Evolutionary conservation across 37 sponge, comb jelly and placozoan species (phyloP).

Genomic region (Hormiphora californensis): DNA sequence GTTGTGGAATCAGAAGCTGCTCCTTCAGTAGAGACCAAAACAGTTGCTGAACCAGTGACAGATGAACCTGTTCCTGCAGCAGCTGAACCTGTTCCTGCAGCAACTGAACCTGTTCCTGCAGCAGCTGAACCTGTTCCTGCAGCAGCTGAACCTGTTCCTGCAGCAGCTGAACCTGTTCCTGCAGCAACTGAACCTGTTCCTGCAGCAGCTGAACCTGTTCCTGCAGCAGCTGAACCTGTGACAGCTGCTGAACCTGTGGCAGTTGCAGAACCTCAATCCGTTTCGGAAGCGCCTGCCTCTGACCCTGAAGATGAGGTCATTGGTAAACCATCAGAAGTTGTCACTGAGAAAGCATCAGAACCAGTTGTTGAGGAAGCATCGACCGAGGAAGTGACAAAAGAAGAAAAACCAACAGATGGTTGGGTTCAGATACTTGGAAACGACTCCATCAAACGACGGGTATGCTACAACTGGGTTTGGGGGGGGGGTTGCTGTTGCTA

Average conservation of each 20-base stretch:
- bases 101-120: not conserved
- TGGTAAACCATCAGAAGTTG: not conserved
- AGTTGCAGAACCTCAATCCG: not conserved
- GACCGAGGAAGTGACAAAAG: not conserved
- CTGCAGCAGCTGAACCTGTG: not conserved
- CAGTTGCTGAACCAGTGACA: not conserved
- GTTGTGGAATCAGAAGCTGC: not conserved
- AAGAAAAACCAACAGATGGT: not conserved
- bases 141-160: not conserved
- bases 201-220: not conserved
- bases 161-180: not conserved
- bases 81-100: not conserved
- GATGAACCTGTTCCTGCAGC: not conserved
- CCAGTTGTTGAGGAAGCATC: not conserved
- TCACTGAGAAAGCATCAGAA: not conserved
- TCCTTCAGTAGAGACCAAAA: not conserved
- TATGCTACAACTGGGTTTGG: too few relatives aligned
- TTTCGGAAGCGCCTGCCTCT: not conserved
- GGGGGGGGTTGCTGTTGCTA: not conserved
- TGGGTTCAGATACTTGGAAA: slow-evolving; percentile 25
- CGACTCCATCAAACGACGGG: not conserved
- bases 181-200: not conserved
- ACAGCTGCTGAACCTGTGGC: not conserved
- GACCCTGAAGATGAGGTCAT: not conserved
- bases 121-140: not conserved